phyloP scores from a whole-genome alignment of 2,888 invertebrate genomes.

The Mesoligia furuncula region DNA sequence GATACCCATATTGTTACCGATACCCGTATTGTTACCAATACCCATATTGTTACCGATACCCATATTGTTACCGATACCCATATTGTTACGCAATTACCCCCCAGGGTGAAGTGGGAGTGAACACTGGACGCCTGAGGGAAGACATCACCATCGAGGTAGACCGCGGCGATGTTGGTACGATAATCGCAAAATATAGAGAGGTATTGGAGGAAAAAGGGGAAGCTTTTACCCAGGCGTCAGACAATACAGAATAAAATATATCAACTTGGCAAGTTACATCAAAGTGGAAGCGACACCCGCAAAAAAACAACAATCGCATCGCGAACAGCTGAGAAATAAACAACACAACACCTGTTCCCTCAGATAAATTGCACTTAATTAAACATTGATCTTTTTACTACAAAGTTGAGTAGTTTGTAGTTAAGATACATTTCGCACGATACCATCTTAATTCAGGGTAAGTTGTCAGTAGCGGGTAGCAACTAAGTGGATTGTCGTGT shows the following conservation, averaged over 20 bases:
- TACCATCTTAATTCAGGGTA: conserved; percentile 71
- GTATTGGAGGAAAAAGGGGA: neutral
- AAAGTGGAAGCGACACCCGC: conserved; percentile 9
- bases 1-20: too few species aligned
- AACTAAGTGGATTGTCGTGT: conserved; percentile 83
- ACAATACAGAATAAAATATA: neutral
- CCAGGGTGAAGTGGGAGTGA: neutral
- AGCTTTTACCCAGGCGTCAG: neutral
- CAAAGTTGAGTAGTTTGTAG: conserved; percentile 69
- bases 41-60: too few species aligned
- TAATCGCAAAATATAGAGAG: neutral
- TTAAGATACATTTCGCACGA: conserved; percentile 58
- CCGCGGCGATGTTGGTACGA: too few species aligned
- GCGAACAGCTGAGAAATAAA: conserved; percentile 33
- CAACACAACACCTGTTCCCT: conserved; percentile 48
- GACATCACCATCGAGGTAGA: too few species aligned
- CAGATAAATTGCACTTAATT: conserved; percentile 72
- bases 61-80: too few species aligned
- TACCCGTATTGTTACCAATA: too few species aligned
- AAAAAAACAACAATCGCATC: conserved; percentile 20
- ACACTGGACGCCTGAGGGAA: neutral
- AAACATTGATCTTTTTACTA: conserved; percentile 69
- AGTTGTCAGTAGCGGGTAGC: conserved; percentile 70
- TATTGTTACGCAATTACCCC: too few species aligned
- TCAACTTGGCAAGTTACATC: neutral